Evolutionary conservation across 2,888 invertebrate genomes (phyloP).

Genomic region (Lumbricus terrestris): DNA sequence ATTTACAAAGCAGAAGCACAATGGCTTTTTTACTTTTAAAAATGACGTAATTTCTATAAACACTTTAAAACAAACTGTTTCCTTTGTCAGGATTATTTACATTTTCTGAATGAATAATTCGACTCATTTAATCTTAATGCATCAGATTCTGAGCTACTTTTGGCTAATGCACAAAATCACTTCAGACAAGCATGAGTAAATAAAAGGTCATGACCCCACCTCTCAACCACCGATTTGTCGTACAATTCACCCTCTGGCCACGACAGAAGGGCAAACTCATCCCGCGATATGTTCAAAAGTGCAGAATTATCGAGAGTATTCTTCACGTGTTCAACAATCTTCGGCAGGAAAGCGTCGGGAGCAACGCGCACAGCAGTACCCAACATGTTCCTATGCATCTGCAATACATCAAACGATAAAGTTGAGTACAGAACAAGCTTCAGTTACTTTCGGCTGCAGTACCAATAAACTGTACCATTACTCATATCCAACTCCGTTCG

Average conservation of each 20-base stretch:
- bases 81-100: no score
- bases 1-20: no score
- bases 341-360: conserved; percentile 68
- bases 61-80: no score
- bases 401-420: neutral
- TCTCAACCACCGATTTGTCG: conserved; percentile 74
- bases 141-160: no score
- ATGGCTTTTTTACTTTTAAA: no score
- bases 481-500: no score
- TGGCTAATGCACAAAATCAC: neutral
- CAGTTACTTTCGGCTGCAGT: no score
- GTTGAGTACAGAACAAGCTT: neutral
- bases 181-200: conserved; percentile 9
- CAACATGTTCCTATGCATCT: conserved; percentile 67
- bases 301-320: conserved; percentile 62
- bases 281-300: conserved; percentile 69
- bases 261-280: conserved; percentile 67
- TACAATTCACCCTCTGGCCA: conserved; percentile 87
- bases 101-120: no score
- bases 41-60: no score
- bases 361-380: conserved; percentile 69
- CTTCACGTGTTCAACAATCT: conserved; percentile 68
- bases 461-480: no score
- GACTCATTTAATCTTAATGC: no score
- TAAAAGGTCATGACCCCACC: conserved; percentile 12